Conservation (phyloP, 2,113 vertebrate species). For the Ascaphus truei region DNA sequence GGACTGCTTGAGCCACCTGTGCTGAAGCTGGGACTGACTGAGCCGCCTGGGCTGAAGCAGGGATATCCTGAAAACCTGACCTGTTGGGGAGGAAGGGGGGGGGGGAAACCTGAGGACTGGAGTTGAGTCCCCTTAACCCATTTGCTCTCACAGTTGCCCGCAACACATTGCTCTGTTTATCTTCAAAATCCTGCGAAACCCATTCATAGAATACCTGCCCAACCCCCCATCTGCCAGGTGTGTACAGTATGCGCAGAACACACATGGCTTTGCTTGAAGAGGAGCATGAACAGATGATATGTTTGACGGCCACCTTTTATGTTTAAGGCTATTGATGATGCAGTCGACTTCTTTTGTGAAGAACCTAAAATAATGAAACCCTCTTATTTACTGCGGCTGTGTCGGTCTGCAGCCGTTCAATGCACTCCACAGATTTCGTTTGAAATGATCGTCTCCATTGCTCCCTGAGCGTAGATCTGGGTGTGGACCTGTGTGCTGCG, state of each 20-base stretch:
- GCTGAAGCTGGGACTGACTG: too few relatives aligned
- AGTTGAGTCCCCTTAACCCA: too few relatives aligned
- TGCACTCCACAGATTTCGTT: background rate
- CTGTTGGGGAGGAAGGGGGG: too few relatives aligned
- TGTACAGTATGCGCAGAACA: background rate
- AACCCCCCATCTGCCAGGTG: background rate
- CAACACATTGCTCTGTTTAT: background rate
- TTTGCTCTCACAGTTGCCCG: too few relatives aligned
- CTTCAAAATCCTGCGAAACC: background rate
- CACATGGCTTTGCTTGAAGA: background rate
- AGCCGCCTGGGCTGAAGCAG: too few relatives aligned
- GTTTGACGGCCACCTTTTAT: background rate
- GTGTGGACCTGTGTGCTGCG: constrained; percentile 7
- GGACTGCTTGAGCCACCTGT: too few relatives aligned
- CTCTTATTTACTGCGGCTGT: too few relatives aligned
- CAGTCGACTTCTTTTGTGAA: background rate
- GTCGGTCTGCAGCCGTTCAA: background rate
- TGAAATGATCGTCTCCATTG: background rate
- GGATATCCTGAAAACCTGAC: too few relatives aligned
- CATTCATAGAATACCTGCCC: background rate
- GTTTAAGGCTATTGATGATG: background rate
- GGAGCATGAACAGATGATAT: background rate
- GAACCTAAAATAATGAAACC: background rate
- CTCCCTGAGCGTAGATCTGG: background rate
- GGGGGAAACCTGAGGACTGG: too few relatives aligned